Evolutionary conservation across 1,140 invertebrate genomes (phyloP).

Genomic region (Apis dorsata): DNA sequence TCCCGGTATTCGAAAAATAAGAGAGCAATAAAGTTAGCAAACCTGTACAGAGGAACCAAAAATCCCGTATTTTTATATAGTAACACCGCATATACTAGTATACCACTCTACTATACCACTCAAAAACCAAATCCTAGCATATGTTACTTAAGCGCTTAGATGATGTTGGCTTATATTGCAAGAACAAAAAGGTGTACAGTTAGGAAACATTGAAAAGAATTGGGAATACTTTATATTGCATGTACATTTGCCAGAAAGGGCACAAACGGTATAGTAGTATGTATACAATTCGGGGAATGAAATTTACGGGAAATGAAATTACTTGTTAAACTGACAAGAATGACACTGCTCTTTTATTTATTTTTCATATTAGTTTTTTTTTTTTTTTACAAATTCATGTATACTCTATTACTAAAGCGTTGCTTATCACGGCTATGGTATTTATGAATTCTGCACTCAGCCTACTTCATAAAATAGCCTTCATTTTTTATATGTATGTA

Average conservation of each 20-base stretch:
- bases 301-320: no score
- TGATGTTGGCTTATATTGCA: neutral
- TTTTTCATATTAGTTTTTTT: neutral
- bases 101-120: neutral
- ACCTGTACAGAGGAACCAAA: neutral
- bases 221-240: constrained; percentile 14
- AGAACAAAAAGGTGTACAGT: constrained; percentile 12
- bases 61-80: constrained; percentile 10
- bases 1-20: no score
- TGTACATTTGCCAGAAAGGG: neutral
- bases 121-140: constrained; percentile 5
- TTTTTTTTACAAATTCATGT: neutral
- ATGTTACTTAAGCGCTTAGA: constrained; percentile 30
- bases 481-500: neutral
- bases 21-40: no score
- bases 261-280: neutral
- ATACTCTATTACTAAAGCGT: neutral
- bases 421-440: neutral
- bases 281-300: neutral
- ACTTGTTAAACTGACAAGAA: constrained; percentile 1
- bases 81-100: neutral
- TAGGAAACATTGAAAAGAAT: constrained; percentile 32
- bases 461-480: neutral
- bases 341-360: constrained; percentile 24
- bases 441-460: neutral